Conservation (phyloP, 92 coral and sea anemone genomes). For the Diadumene lineata region DNA sequence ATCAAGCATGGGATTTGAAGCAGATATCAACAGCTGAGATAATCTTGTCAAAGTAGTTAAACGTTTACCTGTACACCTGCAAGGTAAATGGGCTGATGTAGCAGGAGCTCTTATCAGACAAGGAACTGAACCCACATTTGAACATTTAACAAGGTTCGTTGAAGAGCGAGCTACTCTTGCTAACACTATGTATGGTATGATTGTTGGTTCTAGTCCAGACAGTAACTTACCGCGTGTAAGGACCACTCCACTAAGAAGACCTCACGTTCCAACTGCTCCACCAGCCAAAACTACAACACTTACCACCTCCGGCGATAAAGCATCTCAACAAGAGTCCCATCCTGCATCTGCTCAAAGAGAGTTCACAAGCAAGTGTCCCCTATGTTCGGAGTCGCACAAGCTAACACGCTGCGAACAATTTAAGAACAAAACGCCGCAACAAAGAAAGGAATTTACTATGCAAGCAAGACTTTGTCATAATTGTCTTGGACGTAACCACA, state of each 20-base stretch:
- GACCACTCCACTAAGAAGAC: too few species aligned
- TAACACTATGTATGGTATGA: slow-evolving; percentile 43
- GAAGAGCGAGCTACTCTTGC: slow-evolving; percentile 36
- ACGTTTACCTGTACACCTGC: slow-evolving; percentile 45
- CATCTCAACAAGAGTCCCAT: too few species aligned
- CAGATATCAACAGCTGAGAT: slow-evolving; percentile 53
- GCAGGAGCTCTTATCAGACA: slow-evolving; percentile 28
- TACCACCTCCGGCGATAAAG: too few species aligned
- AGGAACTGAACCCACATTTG: slow-evolving; percentile 37
- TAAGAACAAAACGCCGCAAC: slow-evolving; percentile 13
- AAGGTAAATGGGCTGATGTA: slow-evolving; percentile 60
- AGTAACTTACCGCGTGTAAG: too few species aligned
- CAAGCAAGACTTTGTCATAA: slow-evolving; percentile 37
- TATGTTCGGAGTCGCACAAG: slow-evolving; percentile 13
- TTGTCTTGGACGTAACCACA: slow-evolving; percentile 30
- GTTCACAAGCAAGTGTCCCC: not conserved
- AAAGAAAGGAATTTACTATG: slow-evolving; percentile 27
- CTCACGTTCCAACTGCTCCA: too few species aligned
- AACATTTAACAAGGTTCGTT: slow-evolving; percentile 29
- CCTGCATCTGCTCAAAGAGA: too few species aligned
- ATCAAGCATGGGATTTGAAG: slow-evolving; percentile 31
- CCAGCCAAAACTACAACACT: too few species aligned
- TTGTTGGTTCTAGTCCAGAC: slow-evolving; percentile 53
- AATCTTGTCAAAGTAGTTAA: slow-evolving; percentile 42
- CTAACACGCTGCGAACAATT: slow-evolving; percentile 21